Evolutionary conservation across 30 jellyfish, hydroid and myxozoan genomes (phyloP).

Genomic region (Morbakka virulenta): DNA sequence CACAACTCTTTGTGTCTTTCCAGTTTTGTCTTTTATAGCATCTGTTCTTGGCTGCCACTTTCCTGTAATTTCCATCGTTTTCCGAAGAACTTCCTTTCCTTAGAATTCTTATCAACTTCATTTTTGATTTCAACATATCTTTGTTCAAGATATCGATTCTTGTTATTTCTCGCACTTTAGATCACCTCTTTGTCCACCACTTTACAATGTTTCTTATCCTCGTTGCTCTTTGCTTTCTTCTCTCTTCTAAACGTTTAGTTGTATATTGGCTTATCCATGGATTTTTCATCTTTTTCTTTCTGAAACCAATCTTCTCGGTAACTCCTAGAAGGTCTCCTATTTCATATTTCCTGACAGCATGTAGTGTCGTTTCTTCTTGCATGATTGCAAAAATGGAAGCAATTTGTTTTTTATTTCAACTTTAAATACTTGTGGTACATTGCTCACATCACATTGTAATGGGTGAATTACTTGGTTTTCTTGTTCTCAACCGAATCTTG

Average conservation of each 20-base stretch:
- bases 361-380: background rate
- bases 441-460: background rate
- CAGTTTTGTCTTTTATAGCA: too few species aligned
- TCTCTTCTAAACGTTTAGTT: background rate
- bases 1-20: too few species aligned
- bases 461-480: background rate
- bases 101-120: too few species aligned
- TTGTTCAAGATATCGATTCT: conserved; percentile 2
- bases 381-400: too few species aligned
- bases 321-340: background rate
- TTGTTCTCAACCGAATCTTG: background rate
- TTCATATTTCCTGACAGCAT: background rate
- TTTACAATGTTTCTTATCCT: background rate
- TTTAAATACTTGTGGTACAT: background rate
- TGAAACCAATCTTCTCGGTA: conserved; percentile 2
- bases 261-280: conserved; percentile 10
- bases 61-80: background rate
- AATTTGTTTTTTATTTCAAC: too few species aligned
- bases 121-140: background rate
- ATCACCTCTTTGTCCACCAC: conserved; percentile 1
- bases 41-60: conserved; percentile 1
- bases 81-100: too few species aligned
- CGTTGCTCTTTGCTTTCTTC: conserved; percentile 18
- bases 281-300: conserved; percentile 21
- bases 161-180: too few species aligned